Evolutionary conservation across 2,113 vertebrate genomes (phyloP).

Genomic region (Chlamydotis undulata): DNA sequence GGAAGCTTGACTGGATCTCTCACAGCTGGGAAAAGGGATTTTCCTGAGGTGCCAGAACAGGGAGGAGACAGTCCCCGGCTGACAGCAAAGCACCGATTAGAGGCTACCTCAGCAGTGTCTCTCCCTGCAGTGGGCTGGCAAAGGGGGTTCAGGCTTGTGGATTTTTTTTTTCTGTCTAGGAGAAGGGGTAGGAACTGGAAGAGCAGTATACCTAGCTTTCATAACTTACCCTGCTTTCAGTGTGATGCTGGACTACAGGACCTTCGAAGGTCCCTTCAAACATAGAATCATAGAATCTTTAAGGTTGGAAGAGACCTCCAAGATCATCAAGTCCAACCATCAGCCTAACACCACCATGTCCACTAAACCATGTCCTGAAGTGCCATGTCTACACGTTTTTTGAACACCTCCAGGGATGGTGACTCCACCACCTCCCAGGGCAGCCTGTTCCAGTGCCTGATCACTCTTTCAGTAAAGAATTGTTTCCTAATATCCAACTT

Average conservation of each 20-base stretch:
- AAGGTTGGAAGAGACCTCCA: too few relatives aligned
- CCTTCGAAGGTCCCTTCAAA: not conserved
- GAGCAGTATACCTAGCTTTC: not conserved
- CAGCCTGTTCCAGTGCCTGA: too few relatives aligned
- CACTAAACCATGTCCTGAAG: too few relatives aligned
- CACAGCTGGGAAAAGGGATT: not conserved
- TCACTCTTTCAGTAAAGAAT: too few relatives aligned
- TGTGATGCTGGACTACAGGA: not conserved
- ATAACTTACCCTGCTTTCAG: not conserved
- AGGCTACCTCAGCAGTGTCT: not conserved
- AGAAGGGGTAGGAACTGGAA: not conserved
- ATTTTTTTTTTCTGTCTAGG: not conserved
- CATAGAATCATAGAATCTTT: not conserved
- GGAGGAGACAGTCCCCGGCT: not conserved
- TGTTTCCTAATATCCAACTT: too few relatives aligned
- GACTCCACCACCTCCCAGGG: too few relatives aligned
- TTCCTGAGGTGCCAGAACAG: not conserved
- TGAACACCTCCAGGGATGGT: too few relatives aligned
- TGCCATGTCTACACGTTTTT: too few relatives aligned
- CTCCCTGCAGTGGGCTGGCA: not conserved
- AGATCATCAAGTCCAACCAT: too few relatives aligned
- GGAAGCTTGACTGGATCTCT: not conserved
- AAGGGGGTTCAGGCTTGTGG: not conserved
- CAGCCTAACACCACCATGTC: too few relatives aligned
- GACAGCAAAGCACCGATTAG: not conserved